Percentiles rank a stretch among this genome's conserved stretches.
Evolutionary conservation across 2,113 vertebrate species (phyloP).

Genomic region (Trachemys scripta): DNA sequence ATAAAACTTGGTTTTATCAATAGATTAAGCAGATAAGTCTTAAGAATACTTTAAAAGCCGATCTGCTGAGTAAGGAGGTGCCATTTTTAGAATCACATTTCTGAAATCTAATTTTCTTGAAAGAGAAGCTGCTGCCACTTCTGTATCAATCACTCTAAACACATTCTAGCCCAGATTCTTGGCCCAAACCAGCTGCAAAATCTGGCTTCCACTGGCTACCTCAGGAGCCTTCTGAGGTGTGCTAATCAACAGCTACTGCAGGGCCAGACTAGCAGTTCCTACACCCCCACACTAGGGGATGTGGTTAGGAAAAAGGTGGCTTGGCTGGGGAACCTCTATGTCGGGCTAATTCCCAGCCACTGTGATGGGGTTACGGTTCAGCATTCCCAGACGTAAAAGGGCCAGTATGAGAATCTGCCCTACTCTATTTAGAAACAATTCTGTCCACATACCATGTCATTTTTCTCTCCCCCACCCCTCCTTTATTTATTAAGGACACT

Average conservation of each 20-base stretch:
- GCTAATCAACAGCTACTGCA: not conserved
- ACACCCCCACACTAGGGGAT: not conserved
- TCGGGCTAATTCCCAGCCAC: not conserved
- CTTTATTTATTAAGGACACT: not conserved
- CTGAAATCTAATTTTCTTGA: not conserved
- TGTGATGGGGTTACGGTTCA: not conserved
- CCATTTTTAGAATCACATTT: fast-evolving
- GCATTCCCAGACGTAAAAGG: fast-evolving
- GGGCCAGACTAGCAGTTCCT: not conserved
- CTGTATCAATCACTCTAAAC: not conserved
- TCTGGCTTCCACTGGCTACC: not conserved
- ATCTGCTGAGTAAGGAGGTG: not conserved
- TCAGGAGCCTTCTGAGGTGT: not conserved
- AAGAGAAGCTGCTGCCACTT: not conserved
- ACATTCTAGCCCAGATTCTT: not conserved
- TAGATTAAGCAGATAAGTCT: not conserved
- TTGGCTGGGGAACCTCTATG: not conserved
- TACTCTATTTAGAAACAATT: not conserved
- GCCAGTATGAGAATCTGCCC: not conserved
- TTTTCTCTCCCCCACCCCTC: fast-evolving
- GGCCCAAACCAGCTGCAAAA: not conserved
- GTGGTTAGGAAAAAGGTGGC: not conserved
- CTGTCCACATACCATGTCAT: fast-evolving
- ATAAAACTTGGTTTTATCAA: not conserved
- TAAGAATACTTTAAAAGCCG: not conserved